These are phyloP conservation scores for Uropetala carovei DNA, from an alignment of 2,888 invertebrate genomes.

Conservation along the genomic window DNA sequence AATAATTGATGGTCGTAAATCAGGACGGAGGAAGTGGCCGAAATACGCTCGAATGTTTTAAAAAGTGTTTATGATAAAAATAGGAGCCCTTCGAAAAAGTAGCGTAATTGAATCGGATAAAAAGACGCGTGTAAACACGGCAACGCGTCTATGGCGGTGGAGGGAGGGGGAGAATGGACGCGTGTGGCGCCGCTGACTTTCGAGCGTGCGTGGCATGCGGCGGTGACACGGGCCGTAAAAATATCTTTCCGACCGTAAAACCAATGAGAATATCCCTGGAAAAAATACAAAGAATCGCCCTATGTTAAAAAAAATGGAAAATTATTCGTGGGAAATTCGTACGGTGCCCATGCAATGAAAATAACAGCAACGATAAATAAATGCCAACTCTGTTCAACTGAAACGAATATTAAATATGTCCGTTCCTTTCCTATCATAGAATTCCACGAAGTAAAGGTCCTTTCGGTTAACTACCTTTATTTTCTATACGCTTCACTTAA, in stretches of 20 bases:
- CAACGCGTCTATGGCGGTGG: not conserved
- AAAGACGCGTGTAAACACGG: not conserved
- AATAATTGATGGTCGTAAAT: slow-evolving; percentile 23
- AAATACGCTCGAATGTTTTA: not conserved
- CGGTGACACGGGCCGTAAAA: not conserved
- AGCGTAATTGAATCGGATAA: not conserved
- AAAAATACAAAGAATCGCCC: not conserved
- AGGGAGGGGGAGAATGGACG: not conserved
- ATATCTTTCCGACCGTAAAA: not conserved
- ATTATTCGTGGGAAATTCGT: not conserved
- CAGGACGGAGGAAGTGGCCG: not conserved
- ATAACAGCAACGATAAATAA: not conserved
- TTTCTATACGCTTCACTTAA: too few relatives aligned
- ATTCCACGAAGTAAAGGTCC: too few relatives aligned
- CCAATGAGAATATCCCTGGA: not conserved
- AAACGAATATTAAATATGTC: too few relatives aligned
- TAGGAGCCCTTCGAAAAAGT: not conserved
- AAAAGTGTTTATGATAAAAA: not conserved
- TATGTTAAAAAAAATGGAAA: not conserved
- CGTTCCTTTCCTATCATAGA: too few relatives aligned
- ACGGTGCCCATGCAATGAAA: not conserved
- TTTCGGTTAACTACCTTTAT: too few relatives aligned
- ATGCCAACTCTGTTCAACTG: too few relatives aligned
- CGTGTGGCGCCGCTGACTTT: not conserved
- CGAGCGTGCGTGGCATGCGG: not conserved